Base-by-base conservation (phyloP, 2,113 vertebrate genomes). In the Centropristis striata region DNA sequence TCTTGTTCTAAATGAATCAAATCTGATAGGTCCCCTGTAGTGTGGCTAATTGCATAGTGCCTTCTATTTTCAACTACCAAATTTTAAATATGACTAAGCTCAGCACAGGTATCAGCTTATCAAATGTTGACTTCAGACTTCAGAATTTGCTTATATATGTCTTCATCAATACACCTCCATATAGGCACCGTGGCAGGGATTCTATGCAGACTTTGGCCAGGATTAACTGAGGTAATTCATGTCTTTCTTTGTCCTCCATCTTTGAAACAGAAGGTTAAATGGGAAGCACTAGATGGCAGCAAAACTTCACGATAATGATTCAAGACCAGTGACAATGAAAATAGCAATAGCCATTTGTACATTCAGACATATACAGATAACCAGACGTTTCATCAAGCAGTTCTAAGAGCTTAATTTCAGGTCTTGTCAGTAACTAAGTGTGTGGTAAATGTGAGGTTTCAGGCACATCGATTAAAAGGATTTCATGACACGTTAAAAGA, bases 221-320 rank as follows among this genome's bases (percentile, higher is more conserved):
- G 20, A 27, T 78, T 47, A 50, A 71, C 13, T 23, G 0, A 28
- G 49, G 10, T 32, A 39, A 18, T 75, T 9, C 14, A 8, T 47
- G 25, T 64, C 20, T 32, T 0, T n/a, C 25, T 12, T 7, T 25
- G 9, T 32, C 16, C 10, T 5, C 14, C 4, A 6, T 14, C 25
- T 74, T 27, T 3, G 0, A 25, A 41, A 41, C 1, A 67, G 3
- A 32, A 5, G 15, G 28, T 36, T 28, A 18, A 16, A 3, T 46
- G 8, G 69, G 4, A 41, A 21, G 23, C 94, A 93, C 83, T 90
- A 94, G 94, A 84, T 94, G 95, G 93, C 93, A 93, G 88, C 85
- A 88, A 18, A 53, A 47, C 27, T 39, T 54, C 65, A 80, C 42
- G 4, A 15, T 57, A 18, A 46, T 5, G 37, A 64, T 15, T 63